Base-by-base conservation (phyloP, 2,888 invertebrate species). In the Tenthredo livida region DNA sequence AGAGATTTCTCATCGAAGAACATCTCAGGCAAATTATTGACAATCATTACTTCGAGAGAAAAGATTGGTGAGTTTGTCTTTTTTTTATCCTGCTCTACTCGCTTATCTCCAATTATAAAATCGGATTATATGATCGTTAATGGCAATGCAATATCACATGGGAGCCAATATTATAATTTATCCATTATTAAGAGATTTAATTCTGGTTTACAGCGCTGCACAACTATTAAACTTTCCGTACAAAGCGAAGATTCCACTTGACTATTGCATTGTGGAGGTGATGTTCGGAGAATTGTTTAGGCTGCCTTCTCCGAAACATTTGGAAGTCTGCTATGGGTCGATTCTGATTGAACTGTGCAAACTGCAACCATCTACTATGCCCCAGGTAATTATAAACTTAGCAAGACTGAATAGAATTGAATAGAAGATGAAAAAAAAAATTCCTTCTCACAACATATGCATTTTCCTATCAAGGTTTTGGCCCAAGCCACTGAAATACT, bases 401-500 rank as follows among this genome's bases (percentile, higher is more conserved):
- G 37, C 40, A 4, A 4, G 33, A 33, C 4, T 4, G 4, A 4
- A 33, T 33, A 33, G 33, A 33, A 67, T 54, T 15, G 6, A 15
- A 6, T 7, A 73, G 15, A 29, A 58, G 17, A 43, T 84, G 67
- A 29, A 33, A 4, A 33, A 33, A n/a, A 37, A 65, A 58, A 37
- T 58, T n/a, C 80, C 47, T n/a, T 77, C 2, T 70, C 61, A 21
- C 65, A 29, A 73, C 40, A 47, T 77, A 9, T 77, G 17, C 17
- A 72, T 70, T 65, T 84, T 75, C 85, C 77, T 54, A 87, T 87
- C 7, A 85, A 94, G 94, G 98, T 98, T 86, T 94, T 99, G 88
- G 99, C 99, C 0, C 99, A 99, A 94, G 99, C 99, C 0, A 98
- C 99, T 0, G 99, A 99, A 94, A 97, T 99, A 91, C 94, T 99